Percentiles rank a stretch among this genome's conserved stretches.
Evolutionary conservation across 2,797 vertebrate genomes (phyloP).

Genomic region (Darevskia nairensis): DNA sequence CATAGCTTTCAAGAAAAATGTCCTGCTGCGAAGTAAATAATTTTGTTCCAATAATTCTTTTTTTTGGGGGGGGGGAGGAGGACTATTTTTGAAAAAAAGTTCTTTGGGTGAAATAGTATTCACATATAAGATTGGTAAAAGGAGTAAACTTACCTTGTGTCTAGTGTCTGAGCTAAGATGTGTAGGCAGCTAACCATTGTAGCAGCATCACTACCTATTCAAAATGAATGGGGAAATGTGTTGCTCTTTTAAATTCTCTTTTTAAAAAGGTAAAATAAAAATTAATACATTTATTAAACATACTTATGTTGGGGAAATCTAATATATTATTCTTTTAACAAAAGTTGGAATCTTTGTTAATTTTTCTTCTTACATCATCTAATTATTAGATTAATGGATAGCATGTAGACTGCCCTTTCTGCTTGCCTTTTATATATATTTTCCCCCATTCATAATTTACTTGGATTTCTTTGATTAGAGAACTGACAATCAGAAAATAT

Average conservation of each 20-base stretch:
- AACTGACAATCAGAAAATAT: neutral
- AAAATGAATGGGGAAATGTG: constrained; percentile 37
- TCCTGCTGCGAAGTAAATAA: neutral
- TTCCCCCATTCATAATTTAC: neutral
- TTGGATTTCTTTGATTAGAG: neutral
- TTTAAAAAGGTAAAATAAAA: neutral
- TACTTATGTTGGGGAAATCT: neutral
- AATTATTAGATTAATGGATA: neutral
- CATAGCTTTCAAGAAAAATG: neutral
- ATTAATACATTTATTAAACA: neutral
- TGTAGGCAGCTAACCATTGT: constrained; percentile 99
- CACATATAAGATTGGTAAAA: neutral
- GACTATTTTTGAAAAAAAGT: neutral
- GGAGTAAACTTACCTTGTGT: constrained; percentile 87
- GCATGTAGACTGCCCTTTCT: neutral
- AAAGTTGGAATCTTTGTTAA: neutral
- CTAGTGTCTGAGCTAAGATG: constrained; percentile 96
- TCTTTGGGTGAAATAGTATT: neutral
- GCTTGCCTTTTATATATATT: neutral
- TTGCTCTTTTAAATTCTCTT: neutral
- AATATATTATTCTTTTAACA: neutral
- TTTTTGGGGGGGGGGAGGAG: neutral
- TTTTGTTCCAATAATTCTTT: neutral
- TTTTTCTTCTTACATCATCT: neutral
- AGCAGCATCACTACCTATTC: constrained; percentile 91